Conservation (phyloP, 1,140 invertebrate species). For the Drosophila persimilis region DNA sequence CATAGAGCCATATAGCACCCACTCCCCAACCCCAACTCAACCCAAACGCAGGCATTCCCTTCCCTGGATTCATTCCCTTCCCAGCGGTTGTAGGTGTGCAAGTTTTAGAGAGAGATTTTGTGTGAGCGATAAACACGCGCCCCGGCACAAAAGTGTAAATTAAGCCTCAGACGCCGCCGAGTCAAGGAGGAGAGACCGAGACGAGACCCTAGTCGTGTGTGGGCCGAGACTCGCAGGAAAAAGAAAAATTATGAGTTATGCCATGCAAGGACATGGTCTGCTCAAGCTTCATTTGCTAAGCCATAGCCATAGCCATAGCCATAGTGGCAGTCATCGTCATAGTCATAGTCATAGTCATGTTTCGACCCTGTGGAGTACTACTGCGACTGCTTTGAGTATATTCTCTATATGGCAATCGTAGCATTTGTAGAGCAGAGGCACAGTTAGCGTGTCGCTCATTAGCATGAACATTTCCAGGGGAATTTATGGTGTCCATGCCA, state of each 20-base stretch:
- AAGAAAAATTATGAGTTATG: conserved; percentile 78
- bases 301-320: conserved; percentile 37
- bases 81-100: conserved; percentile 44
- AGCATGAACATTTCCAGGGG: conserved; percentile 73
- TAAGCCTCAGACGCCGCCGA: conserved; percentile 63
- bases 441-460: conserved; percentile 79
- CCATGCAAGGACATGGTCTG: conserved; percentile 67
- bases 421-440: conserved; percentile 74
- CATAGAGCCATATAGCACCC: conserved; percentile 55
- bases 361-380: conserved; percentile 3
- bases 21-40: conserved; percentile 11
- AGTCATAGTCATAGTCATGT: conserved; percentile 16
- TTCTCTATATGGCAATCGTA: conserved; percentile 7
- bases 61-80: conserved; percentile 1
- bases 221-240: conserved; percentile 44
- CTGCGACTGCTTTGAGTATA: too few species aligned
- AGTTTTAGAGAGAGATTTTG: conserved; percentile 71
- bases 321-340: conserved; percentile 17
- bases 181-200: conserved; percentile 31
- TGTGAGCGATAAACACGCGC: conserved; percentile 78
- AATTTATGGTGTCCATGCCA: conserved; percentile 71
- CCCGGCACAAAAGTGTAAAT: conserved; percentile 79
- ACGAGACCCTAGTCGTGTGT: conserved; percentile 53
- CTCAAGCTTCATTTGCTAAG: conserved; percentile 77
- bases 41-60: not conserved